Percentiles rank a stretch among this genome's conserved stretches.
Conservation (phyloP, 2,113 vertebrate genomes). For the Elephantulus edwardii region DNA sequence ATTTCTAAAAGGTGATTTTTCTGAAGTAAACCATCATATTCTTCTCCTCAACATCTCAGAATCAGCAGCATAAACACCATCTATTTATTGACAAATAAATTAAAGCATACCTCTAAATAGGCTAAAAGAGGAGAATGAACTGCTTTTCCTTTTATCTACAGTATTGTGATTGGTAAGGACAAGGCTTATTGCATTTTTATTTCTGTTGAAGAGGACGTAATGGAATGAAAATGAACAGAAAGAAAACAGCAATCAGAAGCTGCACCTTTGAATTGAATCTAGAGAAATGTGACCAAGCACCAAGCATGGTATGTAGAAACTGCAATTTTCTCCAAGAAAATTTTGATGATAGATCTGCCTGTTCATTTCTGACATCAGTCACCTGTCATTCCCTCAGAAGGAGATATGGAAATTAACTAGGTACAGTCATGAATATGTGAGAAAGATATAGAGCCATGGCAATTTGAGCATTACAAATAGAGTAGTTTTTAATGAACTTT, state of each 20-base stretch:
- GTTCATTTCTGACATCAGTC: not conserved
- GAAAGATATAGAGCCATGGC: not conserved
- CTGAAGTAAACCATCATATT: not conserved
- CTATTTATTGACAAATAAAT: not conserved
- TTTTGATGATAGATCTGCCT: not conserved
- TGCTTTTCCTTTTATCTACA: not conserved
- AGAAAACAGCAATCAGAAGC: not conserved
- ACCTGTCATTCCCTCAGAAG: not conserved
- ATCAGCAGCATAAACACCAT: not conserved
- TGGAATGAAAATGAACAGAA: not conserved
- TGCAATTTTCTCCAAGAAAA: not conserved
- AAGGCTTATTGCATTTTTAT: not conserved
- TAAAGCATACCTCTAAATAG: not conserved
- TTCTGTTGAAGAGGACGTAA: not conserved
- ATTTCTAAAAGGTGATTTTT: not conserved
- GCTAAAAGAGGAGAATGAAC: not conserved
- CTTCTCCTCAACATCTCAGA: not conserved
- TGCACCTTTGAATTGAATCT: not conserved
- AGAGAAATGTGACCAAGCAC: not conserved
- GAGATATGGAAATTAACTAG: not conserved
- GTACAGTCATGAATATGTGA: not conserved
- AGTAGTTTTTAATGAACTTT: not conserved
- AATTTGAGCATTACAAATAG: not conserved
- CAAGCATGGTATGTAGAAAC: not conserved
- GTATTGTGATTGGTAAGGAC: not conserved